These are phyloP conservation scores for Kradibia gibbosae DNA, from an alignment of 1,140 invertebrate genomes.

Conservation along the genomic window DNA sequence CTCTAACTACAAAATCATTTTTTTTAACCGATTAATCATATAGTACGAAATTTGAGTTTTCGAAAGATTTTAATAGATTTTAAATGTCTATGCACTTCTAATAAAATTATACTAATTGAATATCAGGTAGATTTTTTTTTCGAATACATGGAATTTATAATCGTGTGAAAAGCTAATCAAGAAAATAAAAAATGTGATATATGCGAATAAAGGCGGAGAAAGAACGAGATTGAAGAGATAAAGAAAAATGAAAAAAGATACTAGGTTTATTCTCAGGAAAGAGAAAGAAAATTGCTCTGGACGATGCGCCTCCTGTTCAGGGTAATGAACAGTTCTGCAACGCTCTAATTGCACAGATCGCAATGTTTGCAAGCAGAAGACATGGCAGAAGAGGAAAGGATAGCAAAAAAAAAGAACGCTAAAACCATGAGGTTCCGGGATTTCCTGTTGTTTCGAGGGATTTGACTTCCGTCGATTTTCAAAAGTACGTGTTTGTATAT, in stretches of 20 bases:
- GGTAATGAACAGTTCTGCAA: conserved; percentile 55
- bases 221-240: conserved; percentile 15
- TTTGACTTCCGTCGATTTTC: conserved; percentile 47
- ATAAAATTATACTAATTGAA: background rate
- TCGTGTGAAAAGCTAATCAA: conserved; percentile 9
- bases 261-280: conserved; percentile 41
- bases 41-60: background rate
- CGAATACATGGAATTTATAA: background rate
- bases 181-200: background rate
- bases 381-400: background rate
- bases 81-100: no score
- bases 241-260: conserved; percentile 38
- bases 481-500: background rate
- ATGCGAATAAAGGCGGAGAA: conserved; percentile 1
- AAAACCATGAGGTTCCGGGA: conserved; percentile 48
- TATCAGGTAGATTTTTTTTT: background rate
- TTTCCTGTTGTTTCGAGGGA: conserved; percentile 29
- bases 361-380: background rate
- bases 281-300: conserved; percentile 53
- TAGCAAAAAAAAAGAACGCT: conserved; percentile 21
- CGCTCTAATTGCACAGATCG: conserved; percentile 49
- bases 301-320: conserved; percentile 51
- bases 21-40: background rate
- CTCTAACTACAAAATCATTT: background rate
- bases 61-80: no score